Percentiles rank a stretch among this genome's conserved stretches.
These are phyloP conservation scores for Labeo calbasu DNA, from an alignment of 2,797 vertebrate species.

Conservation along the genomic window DNA sequence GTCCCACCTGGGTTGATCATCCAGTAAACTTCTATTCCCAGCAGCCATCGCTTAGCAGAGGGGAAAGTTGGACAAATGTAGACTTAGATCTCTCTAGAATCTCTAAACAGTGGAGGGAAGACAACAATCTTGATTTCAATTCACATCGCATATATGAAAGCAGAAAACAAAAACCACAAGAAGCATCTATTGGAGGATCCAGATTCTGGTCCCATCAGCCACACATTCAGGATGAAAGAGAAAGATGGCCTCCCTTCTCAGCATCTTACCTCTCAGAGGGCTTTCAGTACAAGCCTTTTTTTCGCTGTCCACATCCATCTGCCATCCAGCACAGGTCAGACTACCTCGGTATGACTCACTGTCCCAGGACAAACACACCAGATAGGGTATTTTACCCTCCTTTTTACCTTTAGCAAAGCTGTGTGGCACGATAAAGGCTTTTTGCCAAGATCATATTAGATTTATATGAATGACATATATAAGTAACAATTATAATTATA, in stretches of 20 bases:
- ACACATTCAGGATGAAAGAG: constrained; percentile 8
- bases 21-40: constrained; percentile 36
- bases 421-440: not conserved
- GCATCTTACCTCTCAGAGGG: constrained; percentile 46
- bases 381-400: constrained; percentile 42
- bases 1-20: constrained; percentile 49
- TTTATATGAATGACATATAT: not conserved
- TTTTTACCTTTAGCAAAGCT: not conserved
- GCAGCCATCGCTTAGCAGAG: constrained; percentile 48
- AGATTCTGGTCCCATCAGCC: constrained; percentile 28
- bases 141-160: constrained; percentile 48
- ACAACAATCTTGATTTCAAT: constrained; percentile 55
- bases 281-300: constrained; percentile 59
- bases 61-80: constrained; percentile 37
- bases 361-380: constrained; percentile 66
- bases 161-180: constrained; percentile 44
- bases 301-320: constrained; percentile 57
- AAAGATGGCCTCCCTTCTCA: constrained; percentile 45
- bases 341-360: constrained; percentile 59
- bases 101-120: constrained; percentile 51
- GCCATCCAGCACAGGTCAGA: constrained; percentile 49
- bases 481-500: no score
- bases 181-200: constrained; percentile 6
- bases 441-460: not conserved
- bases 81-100: constrained; percentile 52